Conservation (phyloP, 2,888 invertebrate species). For the Chalcosyrphus nemorum region DNA sequence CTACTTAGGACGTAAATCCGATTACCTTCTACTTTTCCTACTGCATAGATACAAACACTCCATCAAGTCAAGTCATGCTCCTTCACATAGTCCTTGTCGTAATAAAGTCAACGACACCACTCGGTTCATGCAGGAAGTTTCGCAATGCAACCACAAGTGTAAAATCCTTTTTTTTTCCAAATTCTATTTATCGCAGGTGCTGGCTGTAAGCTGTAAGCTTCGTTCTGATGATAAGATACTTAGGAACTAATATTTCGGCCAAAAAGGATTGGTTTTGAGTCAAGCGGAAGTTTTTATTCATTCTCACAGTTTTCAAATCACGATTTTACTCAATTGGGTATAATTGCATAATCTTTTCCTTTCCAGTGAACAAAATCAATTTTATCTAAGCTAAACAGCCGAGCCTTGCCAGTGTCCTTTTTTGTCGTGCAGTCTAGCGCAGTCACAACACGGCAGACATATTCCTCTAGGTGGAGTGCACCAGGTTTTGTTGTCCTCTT, state of each 20-base stretch:
- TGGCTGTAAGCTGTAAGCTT: background rate
- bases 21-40: conserved; percentile 50
- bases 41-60: conserved; percentile 30
- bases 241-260: conserved; percentile 18
- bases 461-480: conserved; percentile 15
- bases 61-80: conserved; percentile 16
- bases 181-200: conserved; percentile 36
- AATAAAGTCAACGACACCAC: conserved; percentile 65
- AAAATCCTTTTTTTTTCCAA: conserved; percentile 24
- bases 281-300: conserved; percentile 6
- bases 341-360: conserved; percentile 59
- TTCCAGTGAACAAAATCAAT: conserved; percentile 33
- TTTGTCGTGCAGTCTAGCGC: conserved; percentile 31
- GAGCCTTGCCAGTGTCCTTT: conserved; percentile 32
- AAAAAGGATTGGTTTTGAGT: conserved; percentile 23
- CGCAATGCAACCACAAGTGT: conserved; percentile 34
- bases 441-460: conserved; percentile 24
- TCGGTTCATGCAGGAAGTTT: conserved; percentile 41
- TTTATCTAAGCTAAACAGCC: conserved; percentile 1
- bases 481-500: conserved; percentile 49
- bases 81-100: conserved; percentile 31
- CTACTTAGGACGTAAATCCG: conserved; percentile 61
- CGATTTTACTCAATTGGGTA: conserved; percentile 27
- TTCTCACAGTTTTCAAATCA: conserved; percentile 10
- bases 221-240: conserved; percentile 2